A percentile compares a stretch with the other conserved stretches of the same genome.
phyloP scores from a whole-genome alignment of 2,113 vertebrate genomes.

The Grammomys surdaster region DNA sequence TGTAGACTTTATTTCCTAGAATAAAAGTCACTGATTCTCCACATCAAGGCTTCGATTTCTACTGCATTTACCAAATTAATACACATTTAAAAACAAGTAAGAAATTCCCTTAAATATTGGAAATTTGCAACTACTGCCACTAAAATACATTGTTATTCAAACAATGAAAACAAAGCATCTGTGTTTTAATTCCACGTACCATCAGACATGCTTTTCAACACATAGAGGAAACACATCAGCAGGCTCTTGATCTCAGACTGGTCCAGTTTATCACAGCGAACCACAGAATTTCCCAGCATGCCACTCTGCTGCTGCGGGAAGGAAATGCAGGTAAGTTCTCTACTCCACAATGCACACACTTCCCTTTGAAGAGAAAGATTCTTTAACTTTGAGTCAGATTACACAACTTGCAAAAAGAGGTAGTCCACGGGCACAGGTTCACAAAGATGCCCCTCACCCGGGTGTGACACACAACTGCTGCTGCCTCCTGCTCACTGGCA shows the following conservation, averaged over 20 bases:
- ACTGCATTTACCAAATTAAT: background rate
- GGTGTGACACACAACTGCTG: background rate
- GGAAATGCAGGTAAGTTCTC: conserved; percentile 68
- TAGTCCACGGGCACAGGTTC: background rate
- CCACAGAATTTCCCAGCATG: conserved; percentile 90
- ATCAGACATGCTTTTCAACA: conserved; percentile 99
- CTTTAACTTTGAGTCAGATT: conserved; percentile 9
- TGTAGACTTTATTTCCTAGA: conserved; percentile 57
- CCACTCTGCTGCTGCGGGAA: conserved; percentile 91
- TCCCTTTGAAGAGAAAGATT: conserved; percentile 40
- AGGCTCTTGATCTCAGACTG: conserved; percentile 97
- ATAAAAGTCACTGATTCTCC: conserved; percentile 5
- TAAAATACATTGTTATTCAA: background rate
- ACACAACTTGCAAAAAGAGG: background rate
- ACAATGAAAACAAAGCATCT: background rate
- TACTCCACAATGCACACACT: background rate
- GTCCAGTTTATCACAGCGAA: conserved; percentile 97
- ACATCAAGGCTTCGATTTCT: conserved; percentile 48
- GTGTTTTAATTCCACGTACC: conserved; percentile 87
- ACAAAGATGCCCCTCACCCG: background rate
- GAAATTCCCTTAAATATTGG: background rate
- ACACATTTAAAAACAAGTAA: conserved; percentile 22
- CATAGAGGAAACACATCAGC: conserved; percentile 98
- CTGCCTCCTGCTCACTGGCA: background rate
- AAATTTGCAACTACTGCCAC: background rate